phyloP scores from a whole-genome alignment of 1,140 invertebrate species.

The Drosophila azteca region DNA sequence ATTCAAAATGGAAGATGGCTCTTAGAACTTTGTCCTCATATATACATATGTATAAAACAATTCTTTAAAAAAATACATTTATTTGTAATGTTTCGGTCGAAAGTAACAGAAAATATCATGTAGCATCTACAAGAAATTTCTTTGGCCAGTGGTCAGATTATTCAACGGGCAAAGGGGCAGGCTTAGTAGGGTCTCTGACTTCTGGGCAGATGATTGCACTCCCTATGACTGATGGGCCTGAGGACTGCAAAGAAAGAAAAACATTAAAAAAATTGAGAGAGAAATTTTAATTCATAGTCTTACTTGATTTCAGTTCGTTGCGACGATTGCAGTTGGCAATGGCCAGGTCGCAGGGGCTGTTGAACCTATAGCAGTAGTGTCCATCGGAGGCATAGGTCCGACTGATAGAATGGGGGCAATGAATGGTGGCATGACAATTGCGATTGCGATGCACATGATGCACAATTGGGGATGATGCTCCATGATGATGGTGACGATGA shows the following conservation, averaged over 20 bases:
- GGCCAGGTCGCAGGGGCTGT: slow-evolving; percentile 34
- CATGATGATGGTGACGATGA: not conserved
- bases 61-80: too few species aligned
- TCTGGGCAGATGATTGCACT: slow-evolving; percentile 35
- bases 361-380: slow-evolving; percentile 26
- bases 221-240: slow-evolving; percentile 27
- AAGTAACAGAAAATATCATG: slow-evolving; percentile 2
- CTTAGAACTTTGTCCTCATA: too few species aligned
- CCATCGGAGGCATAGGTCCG: slow-evolving; percentile 45
- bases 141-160: not conserved
- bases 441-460: slow-evolving; percentile 31
- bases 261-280: not conserved
- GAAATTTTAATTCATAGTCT: not conserved
- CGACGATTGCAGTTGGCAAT: slow-evolving; percentile 43
- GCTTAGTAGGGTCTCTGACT: slow-evolving; percentile 12
- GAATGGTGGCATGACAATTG: slow-evolving; percentile 46
- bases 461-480: not conserved
- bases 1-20: too few species aligned
- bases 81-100: too few species aligned
- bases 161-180: not conserved
- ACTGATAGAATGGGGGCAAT: slow-evolving; percentile 20
- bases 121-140: not conserved
- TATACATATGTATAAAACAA: too few species aligned
- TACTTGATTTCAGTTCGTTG: slow-evolving; percentile 34
- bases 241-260: slow-evolving; percentile 18